Percentiles rank a stretch among this genome's conserved stretches.
Evolutionary conservation across 2,113 vertebrate genomes (phyloP).

Genomic region (Sigmodon hispidus): DNA sequence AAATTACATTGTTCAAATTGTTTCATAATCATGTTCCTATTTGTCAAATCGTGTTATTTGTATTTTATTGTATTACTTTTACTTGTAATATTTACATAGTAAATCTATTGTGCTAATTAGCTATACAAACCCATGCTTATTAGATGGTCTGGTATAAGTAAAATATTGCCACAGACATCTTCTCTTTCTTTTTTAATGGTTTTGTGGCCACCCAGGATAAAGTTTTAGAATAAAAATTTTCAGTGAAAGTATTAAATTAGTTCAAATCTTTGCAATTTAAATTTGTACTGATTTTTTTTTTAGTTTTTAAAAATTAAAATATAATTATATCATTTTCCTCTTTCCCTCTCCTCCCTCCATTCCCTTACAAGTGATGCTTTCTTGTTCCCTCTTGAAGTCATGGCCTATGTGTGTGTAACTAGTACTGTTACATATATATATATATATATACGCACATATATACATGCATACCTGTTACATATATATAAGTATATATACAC

Average conservation of each 20-base stretch:
- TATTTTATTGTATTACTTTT: conserved; percentile 1
- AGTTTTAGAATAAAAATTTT: not conserved
- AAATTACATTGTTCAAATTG: not conserved
- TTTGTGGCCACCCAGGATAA: not conserved
- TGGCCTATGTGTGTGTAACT: not conserved
- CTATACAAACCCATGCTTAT: not conserved
- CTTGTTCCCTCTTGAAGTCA: not conserved
- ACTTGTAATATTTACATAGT: not conserved
- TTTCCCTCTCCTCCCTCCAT: not conserved
- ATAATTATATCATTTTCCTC: not conserved
- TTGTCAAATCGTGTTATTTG: not conserved
- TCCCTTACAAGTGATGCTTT: not conserved
- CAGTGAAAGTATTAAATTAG: not conserved
- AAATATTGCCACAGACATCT: not conserved
- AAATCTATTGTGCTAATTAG: not conserved
- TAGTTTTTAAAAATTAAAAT: not conserved
- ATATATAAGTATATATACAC: not conserved
- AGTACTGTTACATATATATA: not conserved
- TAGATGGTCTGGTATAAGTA: not conserved
- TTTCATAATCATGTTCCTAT: not conserved
- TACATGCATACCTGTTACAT: not conserved
- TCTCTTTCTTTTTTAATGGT: not conserved
- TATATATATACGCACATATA: too few relatives aligned
- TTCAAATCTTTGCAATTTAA: not conserved
- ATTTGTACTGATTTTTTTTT: not conserved